A percentile compares a stretch with the other conserved stretches of the same genome.
phyloP scores from a whole-genome alignment of 1,140 invertebrate species.

The Arctopsyche grandis region DNA sequence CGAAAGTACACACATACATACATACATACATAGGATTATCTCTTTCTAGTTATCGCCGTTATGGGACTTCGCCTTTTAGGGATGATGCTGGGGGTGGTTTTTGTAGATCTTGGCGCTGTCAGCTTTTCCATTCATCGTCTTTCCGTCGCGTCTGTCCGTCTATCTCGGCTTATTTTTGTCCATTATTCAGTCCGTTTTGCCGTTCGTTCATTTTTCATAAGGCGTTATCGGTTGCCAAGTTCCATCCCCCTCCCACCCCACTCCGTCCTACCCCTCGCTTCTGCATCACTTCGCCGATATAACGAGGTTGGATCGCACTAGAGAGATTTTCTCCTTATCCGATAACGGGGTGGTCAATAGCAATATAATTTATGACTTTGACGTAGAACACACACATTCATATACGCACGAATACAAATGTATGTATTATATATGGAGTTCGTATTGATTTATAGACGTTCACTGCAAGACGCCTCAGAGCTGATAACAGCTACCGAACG shows the following conservation, averaged over 20 bases:
- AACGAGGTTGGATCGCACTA: constrained; percentile 43
- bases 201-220: constrained; percentile 36
- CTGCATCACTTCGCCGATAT: constrained; percentile 49
- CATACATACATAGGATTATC: no score
- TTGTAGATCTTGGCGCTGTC: not conserved
- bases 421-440: no score
- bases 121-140: constrained; percentile 23
- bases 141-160: not conserved
- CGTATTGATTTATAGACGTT: no score
- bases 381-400: not conserved
- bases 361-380: constrained; percentile 12
- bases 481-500: no score
- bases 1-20: no score
- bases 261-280: constrained; percentile 12
- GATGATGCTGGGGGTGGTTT: no score
- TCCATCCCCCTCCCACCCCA: constrained; percentile 37
- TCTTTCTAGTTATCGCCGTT: no score
- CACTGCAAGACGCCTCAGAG: no score
- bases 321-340: constrained; percentile 25
- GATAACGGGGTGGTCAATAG: constrained; percentile 7
- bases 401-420: no score
- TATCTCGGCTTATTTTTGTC: constrained; percentile 26
- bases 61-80: no score
- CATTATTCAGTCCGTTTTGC: constrained; percentile 11
- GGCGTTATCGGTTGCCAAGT: constrained; percentile 48